phyloP scores from a whole-genome alignment of 2,113 vertebrate genomes.

The Podarcis raffonei region DNA sequence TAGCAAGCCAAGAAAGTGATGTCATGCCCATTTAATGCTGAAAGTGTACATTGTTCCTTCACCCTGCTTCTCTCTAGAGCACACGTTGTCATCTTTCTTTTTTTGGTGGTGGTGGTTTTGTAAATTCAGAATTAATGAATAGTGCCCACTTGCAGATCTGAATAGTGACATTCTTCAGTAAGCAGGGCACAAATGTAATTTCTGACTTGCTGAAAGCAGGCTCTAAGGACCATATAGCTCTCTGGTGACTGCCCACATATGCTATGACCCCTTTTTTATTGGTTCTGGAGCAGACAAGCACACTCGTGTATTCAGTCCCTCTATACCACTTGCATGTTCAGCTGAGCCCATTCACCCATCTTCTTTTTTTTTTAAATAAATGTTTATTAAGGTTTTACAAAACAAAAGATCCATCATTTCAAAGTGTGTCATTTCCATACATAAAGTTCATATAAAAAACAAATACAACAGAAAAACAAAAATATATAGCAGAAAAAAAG shows the following conservation, averaged over 20 bases:
- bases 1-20: slow-evolving; percentile 52
- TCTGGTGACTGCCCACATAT: not conserved
- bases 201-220: not conserved
- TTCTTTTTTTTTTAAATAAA: no score
- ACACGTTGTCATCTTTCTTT: slow-evolving; percentile 23
- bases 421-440: no score
- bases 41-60: slow-evolving; percentile 58
- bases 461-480: no score
- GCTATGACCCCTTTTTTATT: no score
- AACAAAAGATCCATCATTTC: no score
- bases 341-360: not conserved
- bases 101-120: slow-evolving; percentile 25
- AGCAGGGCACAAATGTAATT: not conserved
- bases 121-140: slow-evolving; percentile 26
- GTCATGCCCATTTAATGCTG: slow-evolving; percentile 55
- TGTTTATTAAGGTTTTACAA: no score
- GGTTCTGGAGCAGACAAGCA: not conserved
- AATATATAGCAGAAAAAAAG: no score
- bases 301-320: not conserved
- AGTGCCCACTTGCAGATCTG: not conserved
- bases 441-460: no score
- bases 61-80: slow-evolving; percentile 23
- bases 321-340: not conserved
- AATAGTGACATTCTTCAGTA: not conserved
- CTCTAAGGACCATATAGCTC: not conserved